Percentiles rank a stretch among this genome's conserved stretches.
These are phyloP conservation scores for Semotilus atromaculatus DNA, from an alignment of 2,797 vertebrate genomes.

Conservation along the genomic window DNA sequence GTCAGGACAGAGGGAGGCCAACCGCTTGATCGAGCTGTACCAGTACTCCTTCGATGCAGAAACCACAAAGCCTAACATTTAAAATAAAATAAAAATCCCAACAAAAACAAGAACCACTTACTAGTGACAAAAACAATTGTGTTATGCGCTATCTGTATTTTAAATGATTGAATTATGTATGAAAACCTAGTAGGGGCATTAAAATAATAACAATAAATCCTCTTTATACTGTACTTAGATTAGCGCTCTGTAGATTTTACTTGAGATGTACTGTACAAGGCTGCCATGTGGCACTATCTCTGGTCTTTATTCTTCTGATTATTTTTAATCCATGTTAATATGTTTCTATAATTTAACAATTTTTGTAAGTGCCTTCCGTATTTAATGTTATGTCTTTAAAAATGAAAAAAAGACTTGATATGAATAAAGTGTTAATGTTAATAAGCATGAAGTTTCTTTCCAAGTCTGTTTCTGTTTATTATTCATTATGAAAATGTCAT, in stretches of 20 bases:
- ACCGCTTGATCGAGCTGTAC: slow-evolving; percentile 93
- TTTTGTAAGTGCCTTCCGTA: slow-evolving; percentile 99
- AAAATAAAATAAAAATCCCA: slow-evolving; percentile 62
- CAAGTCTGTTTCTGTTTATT: background rate
- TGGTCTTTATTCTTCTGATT: slow-evolving; percentile 71
- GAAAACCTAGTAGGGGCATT: slow-evolving; percentile 73
- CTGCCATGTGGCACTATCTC: slow-evolving; percentile 80
- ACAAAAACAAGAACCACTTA: slow-evolving; percentile 76
- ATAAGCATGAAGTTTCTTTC: background rate
- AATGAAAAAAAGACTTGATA: slow-evolving; percentile 70
- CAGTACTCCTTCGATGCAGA: slow-evolving; percentile 88
- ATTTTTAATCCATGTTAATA: slow-evolving; percentile 69
- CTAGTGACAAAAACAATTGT: slow-evolving; percentile 77
- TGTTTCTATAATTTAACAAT: slow-evolving; percentile 81
- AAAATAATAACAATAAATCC: slow-evolving; percentile 77
- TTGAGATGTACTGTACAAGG: slow-evolving; percentile 80
- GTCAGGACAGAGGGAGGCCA: slow-evolving; percentile 96
- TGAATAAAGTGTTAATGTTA: slow-evolving; percentile 72
- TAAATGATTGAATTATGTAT: slow-evolving; percentile 69
- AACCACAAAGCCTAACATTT: slow-evolving; percentile 81
- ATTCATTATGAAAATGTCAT: background rate
- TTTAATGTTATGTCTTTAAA: slow-evolving; percentile 83
- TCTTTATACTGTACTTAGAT: slow-evolving; percentile 81
- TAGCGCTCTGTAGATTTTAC: slow-evolving; percentile 79
- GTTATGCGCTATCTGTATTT: slow-evolving; percentile 71